Base-by-base conservation (phyloP, 2,797 vertebrate species). In the Rousettus madagascariensis region DNA sequence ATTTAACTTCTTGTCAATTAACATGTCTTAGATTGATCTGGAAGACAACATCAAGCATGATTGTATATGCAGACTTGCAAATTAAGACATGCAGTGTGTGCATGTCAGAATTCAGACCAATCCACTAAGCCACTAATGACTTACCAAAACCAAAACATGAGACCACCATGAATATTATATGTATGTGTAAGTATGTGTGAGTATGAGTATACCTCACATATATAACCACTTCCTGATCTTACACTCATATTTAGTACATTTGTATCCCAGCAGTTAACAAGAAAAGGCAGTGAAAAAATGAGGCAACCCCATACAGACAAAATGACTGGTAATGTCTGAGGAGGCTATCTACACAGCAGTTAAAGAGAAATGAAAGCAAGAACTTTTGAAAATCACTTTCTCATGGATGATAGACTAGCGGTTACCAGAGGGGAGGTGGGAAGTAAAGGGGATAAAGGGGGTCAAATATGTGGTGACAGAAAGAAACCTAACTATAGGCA, bases 311-410 rank as follows among this genome's bases (percentile, higher is more conserved):
- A 59, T 80, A 61, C 66, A 79, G 36, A 41, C 49, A 55, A 72
- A 69, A 80, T 78, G 20, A 36, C 43, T 78, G 30, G 10, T 38
- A 57, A 69, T 77, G 12, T 61, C 51, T 20, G 3, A 82, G 30
- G 55, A 77, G 20, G 51, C 28, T 66, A 15, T 65, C 51, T 65
- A 49, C 8, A 16, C 17, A 20, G 15, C 28, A 1, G 8, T 75
- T 90, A 85, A 57, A 53, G n/a, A 91, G 57, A 96, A 96, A 53
- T 66, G 28, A 87, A 94, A 33, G 9, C 55, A 90, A 86, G 10
- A 20, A 49, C 65, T 80, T 95, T 26, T 28, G 28, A 61, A 61
- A 61, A 13, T 61, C 59, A 57, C 36, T 57, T 8, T 91, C 38
- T 80, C 49, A 49, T 16, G 49, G 49, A 49, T 15, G 16, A 16